A percentile compares a stretch with the other conserved stretches of the same genome.
Evolutionary conservation across 1,140 invertebrate genomes (phyloP).

Genomic region (Drosophila tsacasi): DNA sequence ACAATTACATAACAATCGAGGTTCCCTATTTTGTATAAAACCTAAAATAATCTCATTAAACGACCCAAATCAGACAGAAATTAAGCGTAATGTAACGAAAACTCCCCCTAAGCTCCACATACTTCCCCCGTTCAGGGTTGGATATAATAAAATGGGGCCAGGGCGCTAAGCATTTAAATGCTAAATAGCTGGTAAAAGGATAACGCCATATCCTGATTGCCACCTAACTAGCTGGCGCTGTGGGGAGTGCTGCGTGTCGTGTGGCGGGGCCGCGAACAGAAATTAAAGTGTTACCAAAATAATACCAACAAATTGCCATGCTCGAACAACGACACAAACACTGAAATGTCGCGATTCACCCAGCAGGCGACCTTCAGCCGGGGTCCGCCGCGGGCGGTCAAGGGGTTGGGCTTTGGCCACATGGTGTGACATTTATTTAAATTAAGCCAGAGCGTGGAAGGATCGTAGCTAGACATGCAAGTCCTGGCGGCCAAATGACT

Average conservation of each 20-base stretch:
- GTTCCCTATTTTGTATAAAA: no score
- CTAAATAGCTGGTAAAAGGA: constrained; percentile 83
- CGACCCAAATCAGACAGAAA: neutral
- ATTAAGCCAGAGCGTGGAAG: constrained; percentile 59
- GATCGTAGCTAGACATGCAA: constrained; percentile 70
- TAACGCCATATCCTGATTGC: constrained; percentile 79
- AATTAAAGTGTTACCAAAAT: constrained; percentile 83
- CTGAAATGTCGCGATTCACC: constrained; percentile 68
- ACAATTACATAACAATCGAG: neutral
- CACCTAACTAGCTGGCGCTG: constrained; percentile 64
- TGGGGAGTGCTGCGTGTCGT: constrained; percentile 33
- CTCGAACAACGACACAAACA: constrained; percentile 45
- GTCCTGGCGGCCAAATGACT: constrained; percentile 3
- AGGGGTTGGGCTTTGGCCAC: constrained; percentile 38
- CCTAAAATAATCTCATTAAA: neutral
- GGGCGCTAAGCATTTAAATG: constrained; percentile 77
- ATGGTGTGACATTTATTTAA: constrained; percentile 75
- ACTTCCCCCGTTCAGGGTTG: neutral
- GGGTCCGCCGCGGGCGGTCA: constrained; percentile 33
- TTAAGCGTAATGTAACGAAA: neutral
- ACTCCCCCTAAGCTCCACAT: neutral
- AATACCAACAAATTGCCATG: constrained; percentile 78
- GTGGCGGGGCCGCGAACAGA: constrained; percentile 43
- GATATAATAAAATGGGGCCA: constrained; percentile 38
- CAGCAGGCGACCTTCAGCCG: constrained; percentile 61